These are phyloP conservation scores for Drosophila parabipectinata DNA, from an alignment of 1,140 invertebrate genomes.

Conservation along the genomic window DNA sequence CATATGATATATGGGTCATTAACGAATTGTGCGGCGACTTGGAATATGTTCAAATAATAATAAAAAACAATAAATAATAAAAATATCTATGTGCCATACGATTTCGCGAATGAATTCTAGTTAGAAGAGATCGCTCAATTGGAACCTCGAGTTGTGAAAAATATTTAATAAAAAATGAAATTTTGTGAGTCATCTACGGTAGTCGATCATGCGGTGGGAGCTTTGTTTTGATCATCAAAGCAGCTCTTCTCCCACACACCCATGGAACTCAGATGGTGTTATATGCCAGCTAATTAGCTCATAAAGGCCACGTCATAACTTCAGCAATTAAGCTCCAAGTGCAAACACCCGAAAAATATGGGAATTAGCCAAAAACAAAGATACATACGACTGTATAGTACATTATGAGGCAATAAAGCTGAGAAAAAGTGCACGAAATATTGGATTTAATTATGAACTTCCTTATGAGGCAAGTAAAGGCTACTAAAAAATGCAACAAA, in stretches of 20 bases:
- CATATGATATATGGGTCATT: constrained; percentile 64
- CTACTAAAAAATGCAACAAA: constrained; percentile 4
- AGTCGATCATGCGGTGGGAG: constrained; percentile 26
- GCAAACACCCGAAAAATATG: constrained; percentile 32
- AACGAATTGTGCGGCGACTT: constrained; percentile 56
- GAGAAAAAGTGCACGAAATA: constrained; percentile 29
- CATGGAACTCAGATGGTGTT: constrained; percentile 26
- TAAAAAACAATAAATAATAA: constrained; percentile 47
- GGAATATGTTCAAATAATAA: constrained; percentile 49
- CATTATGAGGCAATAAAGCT: constrained; percentile 28
- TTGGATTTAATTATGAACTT: constrained; percentile 19
- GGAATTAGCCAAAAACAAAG: constrained; percentile 16
- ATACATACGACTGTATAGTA: neutral
- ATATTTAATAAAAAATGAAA: constrained; percentile 19
- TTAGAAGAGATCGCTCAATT: constrained; percentile 22
- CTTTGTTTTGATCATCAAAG: neutral
- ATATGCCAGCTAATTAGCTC: constrained; percentile 49
- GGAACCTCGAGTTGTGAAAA: constrained; percentile 23
- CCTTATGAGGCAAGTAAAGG: constrained; percentile 12
- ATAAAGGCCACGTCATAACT: constrained; percentile 52
- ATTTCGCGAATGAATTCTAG: constrained; percentile 17
- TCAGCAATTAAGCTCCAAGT: constrained; percentile 34
- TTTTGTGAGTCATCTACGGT: constrained; percentile 24
- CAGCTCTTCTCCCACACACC: constrained; percentile 25
- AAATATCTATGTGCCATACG: constrained; percentile 10